Conservation (phyloP, 2,797 vertebrate genomes). For the Poeciliopsis paucimaculata region DNA sequence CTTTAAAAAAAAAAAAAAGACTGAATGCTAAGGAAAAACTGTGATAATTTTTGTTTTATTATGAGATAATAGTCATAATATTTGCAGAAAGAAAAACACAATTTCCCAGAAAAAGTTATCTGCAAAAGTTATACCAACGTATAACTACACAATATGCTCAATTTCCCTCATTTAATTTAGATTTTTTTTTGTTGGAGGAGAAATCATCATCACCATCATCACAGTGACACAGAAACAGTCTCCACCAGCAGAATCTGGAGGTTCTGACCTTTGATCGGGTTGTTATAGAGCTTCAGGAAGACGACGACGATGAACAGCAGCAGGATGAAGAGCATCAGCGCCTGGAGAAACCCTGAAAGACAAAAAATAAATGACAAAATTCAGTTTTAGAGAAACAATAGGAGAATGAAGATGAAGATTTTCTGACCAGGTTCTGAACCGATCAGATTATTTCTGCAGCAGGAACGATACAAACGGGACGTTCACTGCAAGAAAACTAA, state of each 20-base stretch:
- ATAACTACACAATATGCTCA: no score
- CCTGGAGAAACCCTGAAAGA: slow-evolving; percentile 1
- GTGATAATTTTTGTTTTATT: no score
- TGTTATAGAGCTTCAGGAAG: slow-evolving; percentile 5
- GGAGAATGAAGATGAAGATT: neutral
- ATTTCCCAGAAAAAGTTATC: no score
- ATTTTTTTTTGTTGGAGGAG: no score
- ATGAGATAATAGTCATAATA: no score
- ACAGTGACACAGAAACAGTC: neutral
- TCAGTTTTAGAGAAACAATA: no score
- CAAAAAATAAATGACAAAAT: neutral
- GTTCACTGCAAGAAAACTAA: neutral
- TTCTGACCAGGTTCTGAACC: neutral
- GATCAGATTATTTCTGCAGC: neutral
- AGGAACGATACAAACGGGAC: neutral
- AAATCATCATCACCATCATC: neutral
- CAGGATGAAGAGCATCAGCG: fast-evolving
- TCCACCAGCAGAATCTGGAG: neutral
- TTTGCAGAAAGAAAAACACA: no score
- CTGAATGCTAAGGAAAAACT: no score
- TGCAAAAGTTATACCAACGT: no score
- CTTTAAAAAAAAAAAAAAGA: no score
- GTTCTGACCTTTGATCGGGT: neutral
- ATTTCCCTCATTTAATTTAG: no score
- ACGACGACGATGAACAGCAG: fast-evolving